Conservation (phyloP, 2,113 vertebrate species). For the Miniopterus natalensis region DNA sequence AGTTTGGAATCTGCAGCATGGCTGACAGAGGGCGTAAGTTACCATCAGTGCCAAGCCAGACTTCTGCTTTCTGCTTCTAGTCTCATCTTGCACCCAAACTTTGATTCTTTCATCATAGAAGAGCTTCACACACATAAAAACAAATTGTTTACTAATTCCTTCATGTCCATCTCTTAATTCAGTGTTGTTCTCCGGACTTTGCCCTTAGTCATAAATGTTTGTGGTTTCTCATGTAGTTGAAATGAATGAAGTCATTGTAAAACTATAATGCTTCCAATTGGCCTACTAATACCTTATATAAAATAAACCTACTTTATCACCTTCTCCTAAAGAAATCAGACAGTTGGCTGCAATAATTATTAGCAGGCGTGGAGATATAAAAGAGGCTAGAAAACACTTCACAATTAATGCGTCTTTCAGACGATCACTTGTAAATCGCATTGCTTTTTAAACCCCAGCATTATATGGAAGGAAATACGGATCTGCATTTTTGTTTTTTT, state of each 20-base stretch:
- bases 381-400: neutral
- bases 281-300: neutral
- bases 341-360: neutral
- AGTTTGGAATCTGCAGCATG: neutral
- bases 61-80: neutral
- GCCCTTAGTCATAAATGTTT: neutral
- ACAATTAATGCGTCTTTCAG: neutral
- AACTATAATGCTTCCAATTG: neutral
- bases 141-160: constrained; percentile 15
- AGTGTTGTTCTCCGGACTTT: neutral
- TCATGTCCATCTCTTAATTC: constrained; percentile 22
- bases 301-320: neutral
- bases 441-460: neutral
- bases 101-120: neutral
- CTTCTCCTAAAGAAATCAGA: neutral
- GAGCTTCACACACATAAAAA: constrained; percentile 37
- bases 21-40: neutral
- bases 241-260: neutral
- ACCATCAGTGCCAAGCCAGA: neutral
- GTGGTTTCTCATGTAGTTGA: constrained; percentile 3
- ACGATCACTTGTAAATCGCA: neutral
- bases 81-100: neutral
- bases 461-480: neutral
- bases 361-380: neutral
- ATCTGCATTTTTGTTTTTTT: neutral